Base-by-base conservation (phyloP, 2,888 invertebrate species). In the Caenorhabditis sulstoni region DNA sequence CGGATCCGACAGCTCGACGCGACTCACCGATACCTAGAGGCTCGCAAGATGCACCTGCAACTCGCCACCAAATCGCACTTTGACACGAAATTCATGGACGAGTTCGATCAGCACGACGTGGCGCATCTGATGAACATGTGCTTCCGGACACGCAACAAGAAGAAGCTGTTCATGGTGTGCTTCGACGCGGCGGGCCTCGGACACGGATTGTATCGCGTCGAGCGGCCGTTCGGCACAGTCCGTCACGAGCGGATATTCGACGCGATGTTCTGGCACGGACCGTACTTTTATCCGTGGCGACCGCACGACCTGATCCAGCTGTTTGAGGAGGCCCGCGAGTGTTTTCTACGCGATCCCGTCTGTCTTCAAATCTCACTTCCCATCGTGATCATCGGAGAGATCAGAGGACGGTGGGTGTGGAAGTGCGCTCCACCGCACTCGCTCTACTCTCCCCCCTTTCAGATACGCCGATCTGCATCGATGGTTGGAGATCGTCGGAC, bases 391-490 rank as follows among this genome's bases (percentile, higher is more conserved):
- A 58, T 73, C 29, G 73, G 64, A 39, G 73, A 73, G 14, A 64
- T 73, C 20, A 18, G 73, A 1, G 73, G 73, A 58, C 53, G 71
- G 55, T 67, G 29, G 7, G 29, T 7, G 4, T 29, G 29, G 4
- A 29, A 29, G 3, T 7, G 29, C 29, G 29, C 29, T 29, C 29
- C 7, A 29, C 7, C 29, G 29, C 29, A 29, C 3, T 29, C n/a
- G n/a, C n/a, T n/a, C n/a, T n/a, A n/a, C n/a, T n/a, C n/a, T n/a
- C n/a, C n/a, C 37, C 37, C 41, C 41, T 14, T 41, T 16, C 58
- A 67, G 57, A 41, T 73, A 73, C 37, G 50, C 47, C 12, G 74
- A 74, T 41, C 61, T 74, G 1, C 74, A 74, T 49, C 74, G 74
- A 8, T 74, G 66, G 65, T 44, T 74, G 18, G 44, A 65, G 37